Evolutionary conservation across 2,888 invertebrate species (phyloP), one percentile per base, ranked within the genome.

Genomic region (Lamellibrachia columna): DNA sequence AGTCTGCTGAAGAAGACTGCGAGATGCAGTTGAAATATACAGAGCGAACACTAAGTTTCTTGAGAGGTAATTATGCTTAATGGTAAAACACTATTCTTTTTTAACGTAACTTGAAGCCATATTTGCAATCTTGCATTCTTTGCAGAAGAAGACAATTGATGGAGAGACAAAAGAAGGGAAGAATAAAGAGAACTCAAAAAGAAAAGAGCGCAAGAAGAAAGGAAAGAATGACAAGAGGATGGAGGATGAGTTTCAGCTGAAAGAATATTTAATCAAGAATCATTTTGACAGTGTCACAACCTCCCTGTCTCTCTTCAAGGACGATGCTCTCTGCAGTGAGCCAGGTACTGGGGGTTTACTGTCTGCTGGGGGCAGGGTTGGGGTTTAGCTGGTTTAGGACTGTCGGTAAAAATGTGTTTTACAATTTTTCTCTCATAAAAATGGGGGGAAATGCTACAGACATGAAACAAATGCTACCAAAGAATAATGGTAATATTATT

Each of bases 311-410:
- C 93, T 97, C 52, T 97, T 97, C 95, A 96, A 97, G 95, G 96
- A 97, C 95, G 97, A 97, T 94, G 97, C 97, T 11, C 95, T 97
- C 0, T 95, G 97, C 52, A 96, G 96, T 93, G 96, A 97, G 93
- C 97, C 97, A 94, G 97, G 97, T 97, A 94, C 28, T 28, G 92
- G 15, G 55, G 75, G 15, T 15, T 75, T 75, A 3, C 22, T 75
- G 22, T 22, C 75, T 75, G 75, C 75, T 75, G 15, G 22, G 15
- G 75, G 15, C 75, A 22, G 75, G 22, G 40, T 40, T 40, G 40
- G 28, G n/a, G 22, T 7, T 91, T 52, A 40, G 11, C 28, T 40
- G 40, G 40, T 40, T 52, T 52, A 22, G 53, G 40, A 91, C 28
- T 22, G 15, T 55, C 53, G 28, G 52, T 53, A 40, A 22, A 11